Evolutionary conservation across 2,113 vertebrate genomes (phyloP).

Genomic region (Alligator mississippiensis): DNA sequence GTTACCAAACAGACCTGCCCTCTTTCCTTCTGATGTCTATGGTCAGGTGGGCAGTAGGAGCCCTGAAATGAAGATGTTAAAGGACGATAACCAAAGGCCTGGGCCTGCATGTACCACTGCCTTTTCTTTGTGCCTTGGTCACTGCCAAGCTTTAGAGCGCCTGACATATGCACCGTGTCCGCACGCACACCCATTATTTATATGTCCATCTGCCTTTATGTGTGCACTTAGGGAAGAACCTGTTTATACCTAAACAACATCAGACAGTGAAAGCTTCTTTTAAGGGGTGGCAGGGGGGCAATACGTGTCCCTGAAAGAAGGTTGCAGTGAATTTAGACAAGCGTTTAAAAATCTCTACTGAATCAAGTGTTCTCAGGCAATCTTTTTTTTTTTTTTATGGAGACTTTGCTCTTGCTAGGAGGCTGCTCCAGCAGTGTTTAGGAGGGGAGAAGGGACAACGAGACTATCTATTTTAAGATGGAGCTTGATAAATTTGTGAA

Average conservation of each 20-base stretch:
- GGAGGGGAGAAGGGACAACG: no score
- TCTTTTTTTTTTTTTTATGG: not conserved
- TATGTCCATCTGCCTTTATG: not conserved
- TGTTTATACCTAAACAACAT: not conserved
- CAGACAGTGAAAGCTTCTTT: not conserved
- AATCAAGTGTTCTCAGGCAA: not conserved
- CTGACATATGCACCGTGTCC: no score
- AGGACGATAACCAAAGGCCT: not conserved
- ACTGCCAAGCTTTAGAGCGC: no score
- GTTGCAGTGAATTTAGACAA: not conserved
- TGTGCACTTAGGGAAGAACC: not conserved
- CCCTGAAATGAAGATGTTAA: not conserved
- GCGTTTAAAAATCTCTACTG: not conserved
- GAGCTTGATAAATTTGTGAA: no score
- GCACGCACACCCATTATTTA: not conserved
- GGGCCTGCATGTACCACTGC: not conserved
- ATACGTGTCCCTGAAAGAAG: not conserved
- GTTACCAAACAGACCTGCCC: not conserved
- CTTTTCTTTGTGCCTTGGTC: not conserved
- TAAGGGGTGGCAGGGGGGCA: not conserved
- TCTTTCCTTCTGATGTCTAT: not conserved
- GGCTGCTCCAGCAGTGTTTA: no score
- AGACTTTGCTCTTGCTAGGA: no score
- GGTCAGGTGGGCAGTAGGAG: not conserved
- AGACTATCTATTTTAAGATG: no score